Evolutionary conservation across 1,140 invertebrate genomes (phyloP).

Genomic region (Pectinophora gossypiella): DNA sequence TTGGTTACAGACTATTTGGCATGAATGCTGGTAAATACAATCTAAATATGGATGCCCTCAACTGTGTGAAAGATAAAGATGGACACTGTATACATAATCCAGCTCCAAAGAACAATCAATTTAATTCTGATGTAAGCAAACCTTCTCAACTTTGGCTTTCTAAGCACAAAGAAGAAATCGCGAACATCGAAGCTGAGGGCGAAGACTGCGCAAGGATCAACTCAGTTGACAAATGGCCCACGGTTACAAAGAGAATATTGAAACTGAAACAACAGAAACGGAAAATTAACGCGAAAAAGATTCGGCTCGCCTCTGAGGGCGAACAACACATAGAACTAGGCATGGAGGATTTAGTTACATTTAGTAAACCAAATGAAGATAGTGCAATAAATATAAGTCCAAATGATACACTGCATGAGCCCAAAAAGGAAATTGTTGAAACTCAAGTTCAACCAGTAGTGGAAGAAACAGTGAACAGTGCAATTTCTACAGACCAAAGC

Average conservation of each 20-base stretch:
- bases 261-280: slow-evolving; percentile 26
- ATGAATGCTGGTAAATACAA: slow-evolving; percentile 58
- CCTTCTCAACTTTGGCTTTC: slow-evolving; percentile 12
- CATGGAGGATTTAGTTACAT: slow-evolving; percentile 22
- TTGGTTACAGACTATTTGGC: slow-evolving; percentile 49
- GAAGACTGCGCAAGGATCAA: slow-evolving; percentile 38
- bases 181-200: slow-evolving; percentile 13
- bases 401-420: neutral
- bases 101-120: slow-evolving; percentile 15
- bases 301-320: slow-evolving; percentile 25
- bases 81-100: slow-evolving; percentile 55
- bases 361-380: slow-evolving; percentile 13
- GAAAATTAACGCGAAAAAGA: slow-evolving; percentile 28
- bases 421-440: neutral
- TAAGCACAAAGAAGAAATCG: slow-evolving; percentile 17
- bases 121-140: slow-evolving; percentile 13
- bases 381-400: slow-evolving; percentile 14
- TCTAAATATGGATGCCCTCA: slow-evolving; percentile 50
- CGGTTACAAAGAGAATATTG: slow-evolving; percentile 32
- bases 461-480: neutral
- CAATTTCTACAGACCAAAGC: slow-evolving; percentile 1
- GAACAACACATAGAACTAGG: slow-evolving; percentile 22
- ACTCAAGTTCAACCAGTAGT: neutral
- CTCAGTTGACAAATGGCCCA: slow-evolving; percentile 38
- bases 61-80: slow-evolving; percentile 54